Evolutionary conservation across 2,888 invertebrate species (phyloP).

Genomic region (Agriopis marginaria): DNA sequence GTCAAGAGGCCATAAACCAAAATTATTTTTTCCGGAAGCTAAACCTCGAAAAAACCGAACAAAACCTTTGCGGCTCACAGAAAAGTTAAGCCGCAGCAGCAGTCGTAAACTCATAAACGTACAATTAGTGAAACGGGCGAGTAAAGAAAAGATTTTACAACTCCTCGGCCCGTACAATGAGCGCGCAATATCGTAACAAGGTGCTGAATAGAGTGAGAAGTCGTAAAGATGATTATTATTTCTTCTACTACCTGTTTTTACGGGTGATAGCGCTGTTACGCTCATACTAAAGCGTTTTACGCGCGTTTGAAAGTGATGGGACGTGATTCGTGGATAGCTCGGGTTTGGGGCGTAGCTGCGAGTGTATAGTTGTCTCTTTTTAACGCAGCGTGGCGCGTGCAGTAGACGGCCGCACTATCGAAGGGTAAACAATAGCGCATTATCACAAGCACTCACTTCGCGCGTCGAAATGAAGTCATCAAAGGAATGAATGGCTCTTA

Average conservation of each 20-base stretch:
- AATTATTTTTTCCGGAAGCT: slow-evolving; percentile 45
- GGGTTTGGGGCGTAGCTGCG: slow-evolving; percentile 62
- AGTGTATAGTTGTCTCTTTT: slow-evolving; percentile 70
- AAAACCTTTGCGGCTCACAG: slow-evolving; percentile 77
- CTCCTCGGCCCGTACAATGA: slow-evolving; percentile 84
- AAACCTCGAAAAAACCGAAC: slow-evolving; percentile 61
- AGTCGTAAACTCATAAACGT: slow-evolving; percentile 86
- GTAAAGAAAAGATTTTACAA: slow-evolving; percentile 87
- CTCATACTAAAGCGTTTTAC: slow-evolving; percentile 56
- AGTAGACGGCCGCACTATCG: slow-evolving; percentile 82
- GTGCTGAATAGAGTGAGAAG: slow-evolving; percentile 88
- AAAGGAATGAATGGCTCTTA: slow-evolving; percentile 83
- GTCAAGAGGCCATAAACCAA: slow-evolving; percentile 27
- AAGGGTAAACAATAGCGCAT: slow-evolving; percentile 86
- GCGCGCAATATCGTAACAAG: slow-evolving; percentile 86
- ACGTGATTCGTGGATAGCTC: slow-evolving; percentile 66
- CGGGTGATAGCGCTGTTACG: slow-evolving; percentile 74
- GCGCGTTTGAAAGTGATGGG: slow-evolving; percentile 69
- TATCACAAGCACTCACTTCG: slow-evolving; percentile 82
- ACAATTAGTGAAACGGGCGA: slow-evolving; percentile 86
- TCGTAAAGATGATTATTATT: slow-evolving; percentile 88
- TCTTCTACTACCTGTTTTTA: slow-evolving; percentile 87
- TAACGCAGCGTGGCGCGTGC: slow-evolving; percentile 79
- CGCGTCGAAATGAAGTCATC: slow-evolving; percentile 85
- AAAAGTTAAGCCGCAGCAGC: slow-evolving; percentile 82